Evolutionary conservation across 1,140 invertebrate genomes (phyloP).

Genomic region (Ceratitis capitata): DNA sequence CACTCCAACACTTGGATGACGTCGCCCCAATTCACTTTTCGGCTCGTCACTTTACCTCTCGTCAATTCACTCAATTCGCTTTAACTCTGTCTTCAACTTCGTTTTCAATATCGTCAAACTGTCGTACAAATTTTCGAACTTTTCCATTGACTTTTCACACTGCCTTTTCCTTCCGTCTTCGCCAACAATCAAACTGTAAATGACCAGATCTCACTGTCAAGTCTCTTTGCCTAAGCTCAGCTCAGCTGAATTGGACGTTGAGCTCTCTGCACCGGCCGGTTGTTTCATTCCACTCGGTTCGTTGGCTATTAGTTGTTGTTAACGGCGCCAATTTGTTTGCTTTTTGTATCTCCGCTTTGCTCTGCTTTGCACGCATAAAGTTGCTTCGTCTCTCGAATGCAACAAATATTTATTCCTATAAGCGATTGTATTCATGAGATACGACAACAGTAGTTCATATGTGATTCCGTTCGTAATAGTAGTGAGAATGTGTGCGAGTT

Average conservation of each 20-base stretch:
- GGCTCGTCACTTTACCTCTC: neutral
- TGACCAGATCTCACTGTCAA: slow-evolving; percentile 14
- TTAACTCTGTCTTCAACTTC: neutral
- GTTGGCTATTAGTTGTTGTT: neutral
- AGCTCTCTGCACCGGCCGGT: neutral
- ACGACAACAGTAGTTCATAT: too few relatives aligned
- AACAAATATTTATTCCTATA: neutral
- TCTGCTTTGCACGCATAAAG: neutral
- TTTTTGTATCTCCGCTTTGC: neutral
- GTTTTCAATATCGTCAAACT: neutral
- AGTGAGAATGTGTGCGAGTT: neutral
- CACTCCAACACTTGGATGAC: neutral
- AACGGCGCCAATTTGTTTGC: neutral
- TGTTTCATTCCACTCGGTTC: neutral
- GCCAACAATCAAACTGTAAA: slow-evolving; percentile 9
- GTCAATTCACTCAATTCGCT: neutral
- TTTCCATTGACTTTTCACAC: neutral
- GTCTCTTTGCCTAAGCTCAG: slow-evolving; percentile 22
- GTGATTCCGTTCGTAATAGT: neutral
- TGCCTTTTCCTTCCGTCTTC: neutral
- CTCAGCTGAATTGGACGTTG: neutral
- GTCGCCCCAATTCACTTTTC: too few relatives aligned
- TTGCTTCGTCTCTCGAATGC: neutral
- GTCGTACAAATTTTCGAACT: neutral
- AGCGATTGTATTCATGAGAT: neutral